Percentiles rank a stretch among this genome's conserved stretches.
These are phyloP conservation scores for Cisticola juncidis DNA, from an alignment of 2,113 vertebrate species.

Conservation along the genomic window DNA sequence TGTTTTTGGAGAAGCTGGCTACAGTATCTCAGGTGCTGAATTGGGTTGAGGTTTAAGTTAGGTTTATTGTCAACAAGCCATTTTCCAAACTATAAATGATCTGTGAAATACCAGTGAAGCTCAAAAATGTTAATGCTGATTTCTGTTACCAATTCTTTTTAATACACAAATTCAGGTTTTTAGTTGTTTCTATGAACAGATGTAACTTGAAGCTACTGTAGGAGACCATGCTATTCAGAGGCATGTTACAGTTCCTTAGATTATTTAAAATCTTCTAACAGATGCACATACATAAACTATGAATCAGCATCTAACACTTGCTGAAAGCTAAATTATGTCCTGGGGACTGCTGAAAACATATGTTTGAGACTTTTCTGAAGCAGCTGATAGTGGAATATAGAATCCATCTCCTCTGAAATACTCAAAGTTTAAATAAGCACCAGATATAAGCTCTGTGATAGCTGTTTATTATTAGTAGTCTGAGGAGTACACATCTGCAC, in stretches of 20 bases:
- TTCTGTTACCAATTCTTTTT: not conserved
- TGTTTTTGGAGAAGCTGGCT: not conserved
- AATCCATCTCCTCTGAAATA: not conserved
- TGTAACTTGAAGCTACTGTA: not conserved
- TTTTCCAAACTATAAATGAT: not conserved
- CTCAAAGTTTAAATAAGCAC: not conserved
- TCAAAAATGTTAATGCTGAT: not conserved
- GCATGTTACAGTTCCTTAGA: not conserved
- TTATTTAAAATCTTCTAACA: not conserved
- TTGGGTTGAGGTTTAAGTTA: not conserved
- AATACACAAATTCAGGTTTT: not conserved
- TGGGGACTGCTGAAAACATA: not conserved
- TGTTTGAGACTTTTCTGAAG: not conserved
- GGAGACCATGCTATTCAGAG: not conserved
- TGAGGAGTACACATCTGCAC: not conserved
- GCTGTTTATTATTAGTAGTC: not conserved
- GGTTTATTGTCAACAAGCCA: not conserved
- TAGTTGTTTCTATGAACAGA: not conserved
- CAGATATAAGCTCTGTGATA: accelerated
- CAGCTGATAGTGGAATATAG: not conserved
- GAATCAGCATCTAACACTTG: not conserved
- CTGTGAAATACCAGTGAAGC: not conserved
- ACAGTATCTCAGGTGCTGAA: not conserved
- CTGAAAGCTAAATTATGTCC: not conserved
- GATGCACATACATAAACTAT: not conserved